Percentiles rank a stretch among this genome's conserved stretches.
Evolutionary conservation across 2,888 invertebrate genomes (phyloP).

Genomic region (Epicampocera succincta): DNA sequence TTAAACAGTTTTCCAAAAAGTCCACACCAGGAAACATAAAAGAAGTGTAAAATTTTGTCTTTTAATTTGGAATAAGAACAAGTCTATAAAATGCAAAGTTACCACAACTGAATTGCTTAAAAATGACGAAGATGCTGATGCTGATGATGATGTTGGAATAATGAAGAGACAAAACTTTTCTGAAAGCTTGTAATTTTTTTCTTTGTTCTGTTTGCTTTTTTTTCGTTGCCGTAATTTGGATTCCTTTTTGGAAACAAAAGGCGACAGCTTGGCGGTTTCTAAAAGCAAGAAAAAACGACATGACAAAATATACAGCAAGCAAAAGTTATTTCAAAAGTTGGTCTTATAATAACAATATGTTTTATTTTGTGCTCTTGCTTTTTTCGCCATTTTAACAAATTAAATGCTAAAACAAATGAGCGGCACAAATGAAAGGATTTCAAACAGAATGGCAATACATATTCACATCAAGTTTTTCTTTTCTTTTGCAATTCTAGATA

Average conservation of each 20-base stretch:
- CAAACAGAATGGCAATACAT: background rate
- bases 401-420: conserved; percentile 44
- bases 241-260: conserved; percentile 53
- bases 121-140: conserved; percentile 28
- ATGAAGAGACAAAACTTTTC: conserved; percentile 80
- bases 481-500: too few species aligned
- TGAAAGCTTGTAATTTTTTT: conserved; percentile 79
- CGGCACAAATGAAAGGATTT: conserved; percentile 30
- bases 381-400: conserved; percentile 44
- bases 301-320: conserved; percentile 62
- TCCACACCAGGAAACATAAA: conserved; percentile 48
- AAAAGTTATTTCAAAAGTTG: conserved; percentile 66
- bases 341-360: conserved; percentile 65
- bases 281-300: conserved; percentile 60
- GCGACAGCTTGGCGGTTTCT: conserved; percentile 68
- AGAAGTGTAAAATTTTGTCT: conserved; percentile 56
- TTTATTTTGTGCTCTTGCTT: conserved; percentile 32
- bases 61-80: conserved; percentile 41
- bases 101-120: conserved; percentile 62
- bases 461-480: too few species aligned
- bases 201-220: background rate
- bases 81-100: conserved; percentile 67
- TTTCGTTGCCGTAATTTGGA: conserved; percentile 5
- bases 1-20: conserved; percentile 40
- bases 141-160: conserved; percentile 72